Conservation (phyloP, 1,140 invertebrate species). For the Dolichoris vasculosae region DNA sequence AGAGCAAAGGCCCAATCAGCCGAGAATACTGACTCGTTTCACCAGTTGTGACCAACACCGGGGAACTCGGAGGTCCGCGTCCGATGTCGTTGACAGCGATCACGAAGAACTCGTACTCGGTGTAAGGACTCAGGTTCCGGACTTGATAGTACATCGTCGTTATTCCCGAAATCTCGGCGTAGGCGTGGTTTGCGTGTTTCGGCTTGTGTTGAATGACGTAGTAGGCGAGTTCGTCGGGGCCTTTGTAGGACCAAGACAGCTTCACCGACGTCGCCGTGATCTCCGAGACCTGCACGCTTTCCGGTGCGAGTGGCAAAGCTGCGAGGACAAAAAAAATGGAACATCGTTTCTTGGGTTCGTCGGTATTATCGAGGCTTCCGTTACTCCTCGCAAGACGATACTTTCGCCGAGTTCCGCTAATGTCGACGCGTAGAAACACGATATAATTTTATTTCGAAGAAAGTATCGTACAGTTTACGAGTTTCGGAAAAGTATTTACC, state of each 20-base stretch:
- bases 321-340: constrained; percentile 35
- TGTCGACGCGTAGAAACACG: not conserved
- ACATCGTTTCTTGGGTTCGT: no score
- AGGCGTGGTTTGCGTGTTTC: constrained; percentile 86
- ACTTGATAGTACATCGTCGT: constrained; percentile 95
- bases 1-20: not conserved
- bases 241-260: constrained; percentile 92
- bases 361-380: no score
- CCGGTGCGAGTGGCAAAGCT: constrained; percentile 92
- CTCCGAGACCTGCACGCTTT: constrained; percentile 91
- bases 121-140: constrained; percentile 91
- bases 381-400: no score
- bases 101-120: constrained; percentile 97
- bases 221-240: constrained; percentile 89
- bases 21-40: constrained; percentile 89
- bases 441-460: not conserved
- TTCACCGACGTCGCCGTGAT: constrained; percentile 94
- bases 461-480: not conserved
- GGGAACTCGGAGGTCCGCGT: constrained; percentile 87
- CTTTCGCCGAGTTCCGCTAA: not conserved
- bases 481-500: not conserved
- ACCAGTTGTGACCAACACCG: constrained; percentile 93
- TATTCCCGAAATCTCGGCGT: constrained; percentile 92
- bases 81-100: constrained; percentile 96
- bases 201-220: constrained; percentile 98